Base-by-base conservation (phyloP, 2,888 invertebrate species). In the Melinopterus prodromus region DNA sequence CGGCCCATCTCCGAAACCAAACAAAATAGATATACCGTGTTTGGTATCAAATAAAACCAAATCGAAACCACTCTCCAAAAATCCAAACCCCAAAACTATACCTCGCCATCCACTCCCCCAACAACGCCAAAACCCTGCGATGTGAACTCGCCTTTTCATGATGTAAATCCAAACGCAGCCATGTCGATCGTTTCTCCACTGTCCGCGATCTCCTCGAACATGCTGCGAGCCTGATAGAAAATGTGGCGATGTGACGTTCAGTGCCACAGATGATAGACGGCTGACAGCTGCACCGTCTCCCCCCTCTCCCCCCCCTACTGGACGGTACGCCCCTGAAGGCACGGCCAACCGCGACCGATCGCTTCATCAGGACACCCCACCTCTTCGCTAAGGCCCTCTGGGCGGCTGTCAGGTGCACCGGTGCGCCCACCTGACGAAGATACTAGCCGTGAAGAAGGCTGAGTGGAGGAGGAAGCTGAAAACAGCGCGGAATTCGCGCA, bases 181-280 rank as follows among this genome's bases (percentile, higher is more conserved):
- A 26, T 1, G 26, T 26, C 26, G 26, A 26, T 3, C 26, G 26
- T 26, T 26, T 26, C 1, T 26, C 26, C n/a, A 70, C 16, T 70
- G n/a, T 70, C 70, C 71, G 16, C 16, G 78, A 82, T 76, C 86
- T 85, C 77, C 83, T 78, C n/a, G 15, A 12, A 6, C 12, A 79
- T 87, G 82, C 85, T 89, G 86, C 38, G 82, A 69, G 85, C 89
- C 89, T 85, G 84, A 77, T 88, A 80, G 77, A 81, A 86, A 88
- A 84, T 87, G 88, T 88, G 86, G 86, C 86, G 86, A 87, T 86
- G 88, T 89, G 89, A 89, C 89, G 89, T 89, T 87, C 88, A 86
- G 85, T 87, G 88, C 87, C 88, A 88, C 83, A 87, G 86, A 89
- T 89, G 89, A 89, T 89, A 88, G 89, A 89, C 89, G 89, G 89